Evolutionary conservation across 2,113 vertebrate species (phyloP), one percentile per base, ranked within the genome.

Genomic region (Labeo catla): DNA sequence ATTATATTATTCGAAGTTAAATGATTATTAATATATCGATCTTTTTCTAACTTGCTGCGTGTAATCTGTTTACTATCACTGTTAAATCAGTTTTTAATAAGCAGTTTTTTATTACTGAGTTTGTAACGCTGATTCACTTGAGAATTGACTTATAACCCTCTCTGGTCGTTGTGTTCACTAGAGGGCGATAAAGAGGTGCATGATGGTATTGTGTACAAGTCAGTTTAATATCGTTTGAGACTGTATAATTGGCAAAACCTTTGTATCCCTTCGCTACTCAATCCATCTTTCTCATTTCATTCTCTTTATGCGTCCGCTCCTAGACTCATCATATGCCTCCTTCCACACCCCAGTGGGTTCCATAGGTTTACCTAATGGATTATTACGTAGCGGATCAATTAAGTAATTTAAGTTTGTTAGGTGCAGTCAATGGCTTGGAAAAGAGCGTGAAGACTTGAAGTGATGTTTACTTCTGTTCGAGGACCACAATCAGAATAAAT

Each of bases 331-430:
- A 66, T 66, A 49, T 66, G 79, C 79, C 85, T 36, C 85, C 63
- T 91, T 77, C 47, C 82, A 82, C 79, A 73, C 87, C 76, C 79
- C 85, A 93, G 83, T 89, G 91, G 92, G 86, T 92, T 92, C 91
- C 88, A 92, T 87, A 85, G 92, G 91, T 95, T 94, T 95, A 90
- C 89, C 90, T 94, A 95, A 95, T 94, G 93, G 94, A 95, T 95
- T 94, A 94, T 94, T 93, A 94, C 93, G 89, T 92, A 83, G 88
- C 90, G 94, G 93, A 93, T 95, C 93, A 95, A 93, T 95, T 94
- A 92, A 93, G 93, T 91, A 91, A 94, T 95, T 95, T 93, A 94
- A 94, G 91, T 94, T 94, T 90, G 90, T 95, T 94, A 93, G 89
- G 86, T 77, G 81, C 88, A 86, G 92, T 94, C 91, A 83, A 94